Evolutionary conservation across 2,797 vertebrate species (phyloP), one percentile per base, ranked within the genome.

Genomic region (Peromyscus attwateri): DNA sequence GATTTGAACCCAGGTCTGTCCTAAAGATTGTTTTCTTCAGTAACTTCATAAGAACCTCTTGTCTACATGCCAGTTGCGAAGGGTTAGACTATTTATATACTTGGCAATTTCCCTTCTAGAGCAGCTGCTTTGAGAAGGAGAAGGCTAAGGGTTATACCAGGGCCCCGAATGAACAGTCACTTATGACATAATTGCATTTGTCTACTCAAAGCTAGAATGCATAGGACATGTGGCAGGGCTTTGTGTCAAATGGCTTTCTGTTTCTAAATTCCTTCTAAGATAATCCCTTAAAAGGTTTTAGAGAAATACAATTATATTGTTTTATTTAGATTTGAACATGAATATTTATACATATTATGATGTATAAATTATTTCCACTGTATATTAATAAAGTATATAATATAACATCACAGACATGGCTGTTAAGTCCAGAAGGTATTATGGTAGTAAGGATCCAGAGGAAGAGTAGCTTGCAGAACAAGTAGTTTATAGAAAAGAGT

Each of bases 71-170:
- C 92, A 96, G 94, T 29, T 88, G 91, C 64, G 92, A 88, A 57
- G 57, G 64, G 88, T 95, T 94, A 60, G 73, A 43, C 70, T 96
- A 89, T 93, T 94, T 94, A 93, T 60, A 68, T 60, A 83, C 70
- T 90, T 95, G 95, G 92, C 87, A 87, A 95, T 94, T 91, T 96
- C 34, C 73, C 93, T 94, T 95, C 70, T 46, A 93, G 76, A 97
- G 91, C 83, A 97, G 94, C 92, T 97, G 94, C 87, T 94, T 70
- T 94, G 91, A 94, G 49, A 94, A 84, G 80, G 34, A 83, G 55
- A 95, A 89, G 66, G 46, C 71, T 79, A 91, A 70, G 68, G 25
- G 57, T 82, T 95, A 77, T 62, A 95, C 40, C 70, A 92, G 27
- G 77, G 62, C 40, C 68, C 55, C 92, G 90, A 93, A 82, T 25